Evolutionary conservation across 2,888 invertebrate species (phyloP).

Genomic region (Hypena proboscidalis): DNA sequence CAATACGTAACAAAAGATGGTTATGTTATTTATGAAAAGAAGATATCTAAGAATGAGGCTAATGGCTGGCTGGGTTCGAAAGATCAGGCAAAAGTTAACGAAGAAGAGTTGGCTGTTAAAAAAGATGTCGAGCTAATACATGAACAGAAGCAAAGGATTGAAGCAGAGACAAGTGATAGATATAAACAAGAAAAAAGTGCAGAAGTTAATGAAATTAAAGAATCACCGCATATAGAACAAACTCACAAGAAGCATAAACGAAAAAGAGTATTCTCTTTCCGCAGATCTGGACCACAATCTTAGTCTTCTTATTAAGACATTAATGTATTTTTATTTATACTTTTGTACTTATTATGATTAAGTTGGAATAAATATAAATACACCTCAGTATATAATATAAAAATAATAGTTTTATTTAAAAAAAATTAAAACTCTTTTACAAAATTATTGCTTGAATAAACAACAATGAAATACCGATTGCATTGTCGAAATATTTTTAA

Average conservation of each 20-base stretch:
- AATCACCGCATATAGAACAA: conserved; percentile 19
- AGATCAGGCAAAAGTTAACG: conserved; percentile 35
- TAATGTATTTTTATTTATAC: background rate
- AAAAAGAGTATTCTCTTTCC: background rate
- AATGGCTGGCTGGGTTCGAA: conserved; percentile 64
- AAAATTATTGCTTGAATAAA: no score
- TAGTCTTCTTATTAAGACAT: no score
- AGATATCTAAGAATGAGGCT: conserved; percentile 70
- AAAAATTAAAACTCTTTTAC: no score
- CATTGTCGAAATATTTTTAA: no score
- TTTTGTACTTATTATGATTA: no score
- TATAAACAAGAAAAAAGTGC: background rate
- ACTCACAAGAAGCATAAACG: conserved; percentile 20
- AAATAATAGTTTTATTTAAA: no score
- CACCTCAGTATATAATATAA: no score
- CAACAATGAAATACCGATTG: no score
- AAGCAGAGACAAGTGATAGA: background rate
- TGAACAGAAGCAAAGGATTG: background rate
- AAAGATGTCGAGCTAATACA: conserved; percentile 2
- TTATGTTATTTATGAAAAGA: conserved; percentile 75
- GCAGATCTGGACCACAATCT: background rate
- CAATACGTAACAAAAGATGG: conserved; percentile 79
- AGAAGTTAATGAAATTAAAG: conserved; percentile 1
- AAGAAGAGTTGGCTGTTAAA: conserved; percentile 7
- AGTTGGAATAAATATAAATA: no score